Evolutionary conservation across 2,888 invertebrate species (phyloP), one percentile per base, ranked within the genome.

Genomic region (Noctua pronuba): DNA sequence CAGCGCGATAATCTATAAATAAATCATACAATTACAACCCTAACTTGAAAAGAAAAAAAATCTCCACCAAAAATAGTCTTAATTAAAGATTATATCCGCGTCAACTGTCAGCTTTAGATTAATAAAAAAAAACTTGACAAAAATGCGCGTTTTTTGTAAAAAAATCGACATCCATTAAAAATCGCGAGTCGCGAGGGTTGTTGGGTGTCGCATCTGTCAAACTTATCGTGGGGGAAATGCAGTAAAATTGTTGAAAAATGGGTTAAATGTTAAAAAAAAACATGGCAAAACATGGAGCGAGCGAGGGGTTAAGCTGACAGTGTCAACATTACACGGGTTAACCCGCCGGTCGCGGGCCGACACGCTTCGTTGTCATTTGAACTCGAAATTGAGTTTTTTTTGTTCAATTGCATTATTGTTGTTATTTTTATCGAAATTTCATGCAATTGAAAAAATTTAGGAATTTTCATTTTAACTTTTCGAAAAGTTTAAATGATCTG

Each of bases 11-110:
- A 86, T 85, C 92, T 93, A 94, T 92, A 95, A 95, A 95, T 94
- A 95, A 95, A 95, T 95, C 94, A 94, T 86, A 90, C 92, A 92
- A 94, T 93, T 91, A 93, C 92, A 83, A 91, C 91, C 91, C 92
- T 86, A 82, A 86, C 84, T 86, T 83, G 87, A 90, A 91, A 60
- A 46, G 16, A 31, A 73, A 77, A 92, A 92, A 92, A 88, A 62
- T 60, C 72, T 88, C 90, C 91, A 86, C 92, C 92, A 94, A 95
- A 95, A 96, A 94, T 93, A 94, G 92, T 95, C 95, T 95, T 96
- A 96, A 96, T 96, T 96, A 95, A 95, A 95, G 96, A 96, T 96
- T 96, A 96, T 95, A 91, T 96, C 89, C 96, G 96, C 96, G 96
- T 96, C 96, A 96, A 96, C 95, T 96, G 96, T 96, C 96, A 91